Evolutionary conservation across 1,140 invertebrate species (phyloP).

Genomic region (Lanistes nyassanus): DNA sequence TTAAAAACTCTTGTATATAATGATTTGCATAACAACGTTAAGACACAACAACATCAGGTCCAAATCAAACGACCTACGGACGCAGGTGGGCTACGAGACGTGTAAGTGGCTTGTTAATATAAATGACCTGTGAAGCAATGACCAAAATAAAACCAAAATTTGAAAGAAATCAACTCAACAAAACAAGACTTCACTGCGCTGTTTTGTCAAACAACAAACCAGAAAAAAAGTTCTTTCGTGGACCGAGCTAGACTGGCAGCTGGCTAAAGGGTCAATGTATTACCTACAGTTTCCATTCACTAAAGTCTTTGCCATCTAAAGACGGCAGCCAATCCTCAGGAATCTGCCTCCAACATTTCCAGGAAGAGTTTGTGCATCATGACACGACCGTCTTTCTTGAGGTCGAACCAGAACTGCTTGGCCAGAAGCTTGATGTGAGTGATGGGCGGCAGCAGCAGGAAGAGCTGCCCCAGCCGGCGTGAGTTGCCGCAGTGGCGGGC

Average conservation of each 20-base stretch:
- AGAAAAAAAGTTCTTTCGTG: background rate
- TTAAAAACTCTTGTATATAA: background rate
- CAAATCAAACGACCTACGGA: too few species aligned
- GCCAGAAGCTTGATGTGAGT: slow-evolving; percentile 87
- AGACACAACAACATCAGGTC: background rate
- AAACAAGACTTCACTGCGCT: slow-evolving; percentile 1
- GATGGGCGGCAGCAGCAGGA: slow-evolving; percentile 88
- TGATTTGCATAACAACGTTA: background rate
- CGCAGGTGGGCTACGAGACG: too few species aligned
- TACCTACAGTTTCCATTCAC: background rate
- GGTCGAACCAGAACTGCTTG: slow-evolving; percentile 87
- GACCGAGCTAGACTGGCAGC: background rate
- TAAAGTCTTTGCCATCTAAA: slow-evolving; percentile 1
- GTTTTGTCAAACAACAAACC: background rate
- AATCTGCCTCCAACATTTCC: slow-evolving; percentile 88
- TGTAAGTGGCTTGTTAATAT: background rate
- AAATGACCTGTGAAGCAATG: too few species aligned
- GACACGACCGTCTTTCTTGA: slow-evolving; percentile 88
- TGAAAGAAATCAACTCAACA: background rate
- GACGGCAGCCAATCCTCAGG: slow-evolving; percentile 44
- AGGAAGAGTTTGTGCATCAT: slow-evolving; percentile 97
- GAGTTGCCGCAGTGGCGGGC: slow-evolving; percentile 75
- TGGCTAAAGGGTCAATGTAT: background rate
- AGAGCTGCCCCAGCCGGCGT: slow-evolving; percentile 82
- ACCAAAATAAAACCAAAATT: background rate